These are phyloP conservation scores for Cosmia trapezina DNA, from an alignment of 2,888 invertebrate species.

Conservation along the genomic window DNA sequence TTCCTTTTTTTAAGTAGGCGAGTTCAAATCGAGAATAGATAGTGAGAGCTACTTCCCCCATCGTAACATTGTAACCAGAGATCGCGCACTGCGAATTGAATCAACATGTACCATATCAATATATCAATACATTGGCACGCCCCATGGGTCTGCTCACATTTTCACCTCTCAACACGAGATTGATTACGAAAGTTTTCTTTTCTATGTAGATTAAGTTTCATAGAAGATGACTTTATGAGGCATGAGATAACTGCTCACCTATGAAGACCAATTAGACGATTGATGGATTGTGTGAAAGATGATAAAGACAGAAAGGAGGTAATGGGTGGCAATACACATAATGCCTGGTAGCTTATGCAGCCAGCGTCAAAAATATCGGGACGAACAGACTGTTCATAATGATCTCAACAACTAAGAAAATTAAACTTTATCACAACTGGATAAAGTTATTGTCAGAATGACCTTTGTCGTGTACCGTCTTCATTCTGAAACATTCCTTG, in stretches of 20 bases:
- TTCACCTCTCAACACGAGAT: constrained; percentile 13
- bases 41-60: constrained; percentile 20
- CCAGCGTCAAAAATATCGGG: no score
- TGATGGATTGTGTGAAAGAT: background rate
- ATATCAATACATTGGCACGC: constrained; percentile 30
- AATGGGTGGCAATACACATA: no score
- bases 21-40: constrained; percentile 29
- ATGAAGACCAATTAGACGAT: background rate
- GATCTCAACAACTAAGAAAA: no score
- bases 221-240: background rate
- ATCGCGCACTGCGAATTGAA: constrained; percentile 38
- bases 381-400: no score
- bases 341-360: no score
- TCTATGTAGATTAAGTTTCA: constrained; percentile 3
- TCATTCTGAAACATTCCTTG: no score
- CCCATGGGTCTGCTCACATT: constrained; percentile 21
- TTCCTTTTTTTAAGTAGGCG: background rate
- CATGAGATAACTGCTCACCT: background rate
- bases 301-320: background rate
- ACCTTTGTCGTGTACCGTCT: no score
- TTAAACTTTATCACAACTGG: no score
- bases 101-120: constrained; percentile 38
- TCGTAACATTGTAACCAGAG: constrained; percentile 52
- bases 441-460: no score
- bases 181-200: constrained; percentile 12